phyloP scores from a whole-genome alignment of 2,888 invertebrate genomes.

The Urechis unicinctus region DNA sequence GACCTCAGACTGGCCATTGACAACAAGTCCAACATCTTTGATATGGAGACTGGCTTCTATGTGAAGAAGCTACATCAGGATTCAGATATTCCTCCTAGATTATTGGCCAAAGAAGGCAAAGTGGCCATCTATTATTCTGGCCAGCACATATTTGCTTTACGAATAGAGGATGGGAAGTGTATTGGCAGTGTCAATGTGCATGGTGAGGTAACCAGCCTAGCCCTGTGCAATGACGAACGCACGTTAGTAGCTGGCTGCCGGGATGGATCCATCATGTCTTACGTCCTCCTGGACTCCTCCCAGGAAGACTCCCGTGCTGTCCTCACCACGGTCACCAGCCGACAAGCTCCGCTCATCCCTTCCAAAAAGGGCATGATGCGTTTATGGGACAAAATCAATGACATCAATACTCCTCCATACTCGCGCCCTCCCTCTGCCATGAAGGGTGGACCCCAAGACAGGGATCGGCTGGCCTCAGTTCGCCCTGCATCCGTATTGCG shows the following conservation, averaged over 20 bases:
- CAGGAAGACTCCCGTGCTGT: constrained; percentile 9
- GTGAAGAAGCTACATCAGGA: constrained; percentile 21
- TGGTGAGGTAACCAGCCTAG: constrained; percentile 22
- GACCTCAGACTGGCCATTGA: constrained; percentile 41
- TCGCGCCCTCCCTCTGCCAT: constrained; percentile 37
- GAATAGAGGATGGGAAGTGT: constrained; percentile 28
- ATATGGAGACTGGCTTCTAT: constrained; percentile 28
- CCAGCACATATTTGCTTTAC: constrained; percentile 24
- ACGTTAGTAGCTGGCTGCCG: constrained; percentile 42
- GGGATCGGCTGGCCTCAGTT: constrained; percentile 28
- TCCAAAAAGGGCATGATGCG: constrained; percentile 8
- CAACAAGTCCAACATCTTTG: constrained; percentile 31
- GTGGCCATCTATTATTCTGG: constrained; percentile 32
- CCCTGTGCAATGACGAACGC: constrained; percentile 35
- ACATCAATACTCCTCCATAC: constrained; percentile 22
- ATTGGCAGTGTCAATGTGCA: constrained; percentile 39
- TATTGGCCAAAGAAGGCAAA: constrained; percentile 32
- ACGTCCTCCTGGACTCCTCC: constrained; percentile 34
- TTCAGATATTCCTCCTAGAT: constrained; percentile 22
- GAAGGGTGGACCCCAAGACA: constrained; percentile 26
- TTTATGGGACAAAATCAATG: constrained; percentile 38
- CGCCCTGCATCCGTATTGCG: constrained; percentile 27
- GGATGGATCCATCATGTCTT: constrained; percentile 40
- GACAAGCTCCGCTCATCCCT: constrained; percentile 2
- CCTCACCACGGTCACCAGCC: constrained; percentile 9